phyloP scores from a whole-genome alignment of 1,140 invertebrate genomes.

The Zophobas atratus region DNA sequence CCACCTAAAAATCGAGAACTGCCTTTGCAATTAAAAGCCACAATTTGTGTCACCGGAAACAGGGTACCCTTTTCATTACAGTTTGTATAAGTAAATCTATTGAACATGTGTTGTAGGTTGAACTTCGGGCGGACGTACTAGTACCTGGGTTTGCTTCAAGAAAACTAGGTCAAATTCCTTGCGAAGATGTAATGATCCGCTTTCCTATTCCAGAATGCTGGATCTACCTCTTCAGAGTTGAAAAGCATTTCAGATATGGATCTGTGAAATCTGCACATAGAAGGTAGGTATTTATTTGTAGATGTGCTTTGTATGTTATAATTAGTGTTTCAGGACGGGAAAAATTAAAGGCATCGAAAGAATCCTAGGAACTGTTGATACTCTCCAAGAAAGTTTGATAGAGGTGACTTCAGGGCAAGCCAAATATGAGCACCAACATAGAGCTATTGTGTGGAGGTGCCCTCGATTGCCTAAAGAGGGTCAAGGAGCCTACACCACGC shows the following conservation, averaged over 20 bases:
- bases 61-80: conserved; percentile 72
- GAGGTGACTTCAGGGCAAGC: conserved; percentile 98
- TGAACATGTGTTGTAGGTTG: conserved; percentile 76
- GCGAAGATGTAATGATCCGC: conserved; percentile 96
- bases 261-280: conserved; percentile 97
- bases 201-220: conserved; percentile 99
- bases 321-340: conserved; percentile 77
- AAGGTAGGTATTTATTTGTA: conserved; percentile 68
- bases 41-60: conserved; percentile 88
- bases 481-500: conserved; percentile 97
- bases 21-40: conserved; percentile 93
- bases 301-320: conserved; percentile 2
- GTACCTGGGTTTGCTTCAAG: conserved; percentile 97
- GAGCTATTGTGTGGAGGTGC: conserved; percentile 98
- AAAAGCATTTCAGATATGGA: conserved; percentile 99
- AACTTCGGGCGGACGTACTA: conserved; percentile 93
- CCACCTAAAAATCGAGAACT: conserved; percentile 97
- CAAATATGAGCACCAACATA: conserved; percentile 99
- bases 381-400: conserved; percentile 93
- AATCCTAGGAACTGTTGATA: conserved; percentile 93
- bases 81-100: conserved; percentile 12
- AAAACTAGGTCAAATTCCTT: conserved; percentile 95
- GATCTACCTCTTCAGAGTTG: conserved; percentile 99
- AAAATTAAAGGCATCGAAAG: conserved; percentile 96
- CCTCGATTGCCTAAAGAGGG: conserved; percentile 96